Conservation (phyloP, 2,888 invertebrate genomes). For the Xestia ashworthii region DNA sequence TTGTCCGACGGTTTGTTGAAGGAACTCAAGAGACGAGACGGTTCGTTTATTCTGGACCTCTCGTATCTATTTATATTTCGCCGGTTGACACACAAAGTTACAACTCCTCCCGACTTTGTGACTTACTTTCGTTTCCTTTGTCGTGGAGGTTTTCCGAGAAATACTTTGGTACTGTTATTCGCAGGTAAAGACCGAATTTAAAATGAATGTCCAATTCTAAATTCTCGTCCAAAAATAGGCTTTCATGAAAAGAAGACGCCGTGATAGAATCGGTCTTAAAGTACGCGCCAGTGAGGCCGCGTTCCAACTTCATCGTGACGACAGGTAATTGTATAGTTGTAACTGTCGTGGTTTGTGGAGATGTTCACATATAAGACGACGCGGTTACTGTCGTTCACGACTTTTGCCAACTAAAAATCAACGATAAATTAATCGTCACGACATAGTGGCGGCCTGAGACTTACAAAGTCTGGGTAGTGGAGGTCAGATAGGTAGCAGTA, state of each 20-base stretch:
- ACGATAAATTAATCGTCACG: too few species aligned
- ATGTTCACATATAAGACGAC: too few species aligned
- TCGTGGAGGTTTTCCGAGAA: slow-evolving; percentile 12
- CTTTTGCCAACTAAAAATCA: too few species aligned
- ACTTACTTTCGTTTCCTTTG: slow-evolving; percentile 24
- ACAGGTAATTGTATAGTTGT: too few species aligned
- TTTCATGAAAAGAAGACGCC: background rate
- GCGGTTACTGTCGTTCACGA: too few species aligned
- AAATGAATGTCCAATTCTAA: background rate
- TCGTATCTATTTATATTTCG: slow-evolving; percentile 48
- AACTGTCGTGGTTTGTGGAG: too few species aligned
- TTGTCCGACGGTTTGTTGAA: slow-evolving; percentile 24
- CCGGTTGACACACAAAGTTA: slow-evolving; percentile 29
- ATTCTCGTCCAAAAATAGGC: background rate
- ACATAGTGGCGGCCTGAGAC: too few species aligned
- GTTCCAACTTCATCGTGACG: too few species aligned
- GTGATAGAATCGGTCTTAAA: background rate
- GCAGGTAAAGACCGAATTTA: background rate
- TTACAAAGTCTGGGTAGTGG: background rate
- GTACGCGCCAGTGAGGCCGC: too few species aligned
- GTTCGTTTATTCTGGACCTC: slow-evolving; percentile 54
- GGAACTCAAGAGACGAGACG: slow-evolving; percentile 13
- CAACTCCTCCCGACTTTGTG: slow-evolving; percentile 43
- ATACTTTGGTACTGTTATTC: background rate
- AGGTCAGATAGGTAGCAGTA: background rate